Conservation (phyloP, 2,888 invertebrate genomes). For the Rosalia funebris region DNA sequence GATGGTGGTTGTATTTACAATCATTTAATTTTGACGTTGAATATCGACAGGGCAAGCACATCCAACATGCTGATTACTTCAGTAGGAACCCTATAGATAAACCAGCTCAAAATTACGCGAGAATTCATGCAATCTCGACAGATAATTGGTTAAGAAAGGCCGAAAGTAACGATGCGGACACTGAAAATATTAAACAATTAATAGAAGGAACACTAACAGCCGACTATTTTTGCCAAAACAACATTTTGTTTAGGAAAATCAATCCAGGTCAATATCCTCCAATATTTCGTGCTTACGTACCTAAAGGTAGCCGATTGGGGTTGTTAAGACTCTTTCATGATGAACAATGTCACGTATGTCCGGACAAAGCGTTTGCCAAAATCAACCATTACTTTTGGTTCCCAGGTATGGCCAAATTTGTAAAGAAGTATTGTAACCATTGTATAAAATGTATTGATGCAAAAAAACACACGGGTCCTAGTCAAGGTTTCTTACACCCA, state of each 20-base stretch:
- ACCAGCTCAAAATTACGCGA: neutral
- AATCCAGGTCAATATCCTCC: slow-evolving; percentile 26
- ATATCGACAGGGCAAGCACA: slow-evolving; percentile 30
- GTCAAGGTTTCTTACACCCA: slow-evolving; percentile 43
- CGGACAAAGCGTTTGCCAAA: slow-evolving; percentile 24
- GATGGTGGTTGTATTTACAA: slow-evolving; percentile 26
- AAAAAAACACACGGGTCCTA: slow-evolving; percentile 9
- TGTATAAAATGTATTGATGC: slow-evolving; percentile 17
- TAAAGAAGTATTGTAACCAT: slow-evolving; percentile 20
- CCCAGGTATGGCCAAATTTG: slow-evolving; percentile 25
- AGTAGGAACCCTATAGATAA: slow-evolving; percentile 19
- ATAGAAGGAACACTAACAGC: slow-evolving; percentile 16
- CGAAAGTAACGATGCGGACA: slow-evolving; percentile 25
- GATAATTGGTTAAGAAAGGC: slow-evolving; percentile 27
- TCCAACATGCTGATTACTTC: slow-evolving; percentile 36
- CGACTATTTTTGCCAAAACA: slow-evolving; percentile 28
- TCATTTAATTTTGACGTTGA: slow-evolving; percentile 39
- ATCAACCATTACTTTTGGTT: slow-evolving; percentile 34
- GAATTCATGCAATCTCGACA: slow-evolving; percentile 11
- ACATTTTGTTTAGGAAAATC: slow-evolving; percentile 27
- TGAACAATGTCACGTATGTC: slow-evolving; percentile 35
- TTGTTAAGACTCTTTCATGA: slow-evolving; percentile 35
- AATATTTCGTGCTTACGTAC: slow-evolving; percentile 30
- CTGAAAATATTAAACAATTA: slow-evolving; percentile 21
- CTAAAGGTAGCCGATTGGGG: slow-evolving; percentile 34